Evolutionary conservation across 2,113 vertebrate genomes (phyloP).

Genomic region (Nothocercus julius): DNA sequence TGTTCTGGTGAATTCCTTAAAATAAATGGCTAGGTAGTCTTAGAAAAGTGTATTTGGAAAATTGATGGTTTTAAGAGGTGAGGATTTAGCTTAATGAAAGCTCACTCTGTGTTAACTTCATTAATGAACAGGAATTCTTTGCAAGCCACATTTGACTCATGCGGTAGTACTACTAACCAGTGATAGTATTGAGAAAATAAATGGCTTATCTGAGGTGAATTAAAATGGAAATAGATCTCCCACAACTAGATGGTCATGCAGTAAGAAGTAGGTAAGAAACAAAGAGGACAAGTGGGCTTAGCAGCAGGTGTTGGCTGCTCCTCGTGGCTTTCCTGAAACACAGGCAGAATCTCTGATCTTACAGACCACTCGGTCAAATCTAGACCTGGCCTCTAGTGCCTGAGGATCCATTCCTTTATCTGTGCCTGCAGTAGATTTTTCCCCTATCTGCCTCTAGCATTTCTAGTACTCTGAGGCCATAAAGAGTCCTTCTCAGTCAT

Average conservation of each 20-base stretch:
- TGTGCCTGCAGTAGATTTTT: conserved; percentile 2
- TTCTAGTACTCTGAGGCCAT: neutral
- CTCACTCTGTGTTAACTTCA: neutral
- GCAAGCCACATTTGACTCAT: neutral
- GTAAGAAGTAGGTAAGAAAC: neutral
- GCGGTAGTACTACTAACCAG: neutral
- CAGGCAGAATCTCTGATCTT: neutral
- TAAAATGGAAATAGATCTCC: neutral
- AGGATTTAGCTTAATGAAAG: neutral
- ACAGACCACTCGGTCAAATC: neutral
- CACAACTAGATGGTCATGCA: neutral
- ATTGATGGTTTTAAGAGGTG: neutral
- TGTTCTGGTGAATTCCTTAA: neutral
- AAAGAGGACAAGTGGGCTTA: neutral
- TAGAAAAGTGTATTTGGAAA: neutral
- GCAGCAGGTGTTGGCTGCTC: neutral
- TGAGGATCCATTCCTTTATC: neutral
- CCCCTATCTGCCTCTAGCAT: neutral
- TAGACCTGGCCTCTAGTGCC: neutral
- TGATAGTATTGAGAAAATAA: neutral
- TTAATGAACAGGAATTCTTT: neutral
- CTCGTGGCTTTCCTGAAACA: neutral
- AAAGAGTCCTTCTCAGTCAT: conserved; percentile 1
- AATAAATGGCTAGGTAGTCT: neutral
- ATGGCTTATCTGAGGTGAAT: neutral